Base-by-base conservation (phyloP, 2,888 invertebrate genomes). In the Athalia circularis region DNA sequence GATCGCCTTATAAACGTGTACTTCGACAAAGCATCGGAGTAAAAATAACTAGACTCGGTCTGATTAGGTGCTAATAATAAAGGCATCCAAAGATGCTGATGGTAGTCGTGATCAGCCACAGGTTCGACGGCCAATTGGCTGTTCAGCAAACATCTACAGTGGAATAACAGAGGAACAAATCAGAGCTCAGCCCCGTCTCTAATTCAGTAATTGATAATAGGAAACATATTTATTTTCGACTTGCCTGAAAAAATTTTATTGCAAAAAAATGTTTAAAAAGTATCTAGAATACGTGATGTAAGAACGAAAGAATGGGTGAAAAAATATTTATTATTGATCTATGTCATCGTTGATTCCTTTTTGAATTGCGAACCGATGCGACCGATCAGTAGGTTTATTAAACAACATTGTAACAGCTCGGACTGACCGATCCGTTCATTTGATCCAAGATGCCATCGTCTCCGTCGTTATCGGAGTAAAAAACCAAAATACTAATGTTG, bases 31-130 rank as follows among this genome's bases (percentile, higher is more conserved):
- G 76, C 62, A 29, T 29, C 29, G 76, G 83, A 77, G 79, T 82
- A 85, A 82, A 85, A 86, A 86, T 86, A 84, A 80, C 83, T 81
- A 81, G 81, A 84, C 82, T 84, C 83, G 85, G 81, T 86, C 86
- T 82, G 86, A 87, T 87, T 87, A 86, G 81, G 76, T 81, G 84
- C 88, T 87, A 87, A 88, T 87, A 86, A 86, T 87, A 87, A 85
- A 70, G 54, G 67, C 75, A 77, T 80, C 43, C 54, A 77, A 70
- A 77, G 68, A 68, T 70, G 68, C 62, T 65, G 50, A 64, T 67
- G 48, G 52, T 78, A 47, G 70, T 62, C 29, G 62, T 74, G 65
- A 59, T 57, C 68, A 75, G 78, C 77, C 61, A 80, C 80, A 62
- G 61, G 67, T 81, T 80, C 79, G 67, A 81, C 65, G 77, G 80